Base-by-base conservation (phyloP, 2,113 vertebrate genomes). In the Cricetomys ansorgei region DNA sequence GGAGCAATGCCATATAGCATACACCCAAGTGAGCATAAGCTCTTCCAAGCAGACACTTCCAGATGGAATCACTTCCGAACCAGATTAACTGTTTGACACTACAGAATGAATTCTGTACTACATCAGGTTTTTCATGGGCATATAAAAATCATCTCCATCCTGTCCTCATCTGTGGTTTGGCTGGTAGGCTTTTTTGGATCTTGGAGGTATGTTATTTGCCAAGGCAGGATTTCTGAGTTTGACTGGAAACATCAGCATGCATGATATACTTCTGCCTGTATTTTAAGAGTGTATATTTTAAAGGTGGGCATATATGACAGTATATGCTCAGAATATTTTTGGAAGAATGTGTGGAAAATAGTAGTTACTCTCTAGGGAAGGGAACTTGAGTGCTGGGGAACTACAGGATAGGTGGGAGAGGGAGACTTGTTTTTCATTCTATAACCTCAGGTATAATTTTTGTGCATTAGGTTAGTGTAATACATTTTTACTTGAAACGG, bases 11-110 rank as follows among this genome's bases (percentile, higher is more conserved):
- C 84, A 65, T 81, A 50, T 50, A 95, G 45, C 79, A 76, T 65
- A 75, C 13, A 89, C 23, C 37, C 62, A 69, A 89, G 73, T 92
- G 59, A 93, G 29, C 80, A 91, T 87, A 34, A 90, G 57, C 72
- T 27, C 25, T 57, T 95, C 69, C 81, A 87, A 92, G 57, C 67
- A 93, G 75, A 89, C 92, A 89, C 45, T 91, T 93, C 50, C 83
- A 93, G 89, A 91, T 57, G 65, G 83, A 88, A 59, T 72, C 65
- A 53, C 45, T 96, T 93, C 76, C 57, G 94, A 53, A 81, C 65
- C 87, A 97, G 57, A 94, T 85, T 92, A 95, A 88, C 70, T 88
- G 76, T 17, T 92, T 94, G 31, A 86, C 45, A 94, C 86, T 85
- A 84, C 65, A 94, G 83, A 94, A 93, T 95, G 16, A 91, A 88